Base-by-base conservation (phyloP, 1,140 invertebrate species). In the Drosophila funebris region DNA sequence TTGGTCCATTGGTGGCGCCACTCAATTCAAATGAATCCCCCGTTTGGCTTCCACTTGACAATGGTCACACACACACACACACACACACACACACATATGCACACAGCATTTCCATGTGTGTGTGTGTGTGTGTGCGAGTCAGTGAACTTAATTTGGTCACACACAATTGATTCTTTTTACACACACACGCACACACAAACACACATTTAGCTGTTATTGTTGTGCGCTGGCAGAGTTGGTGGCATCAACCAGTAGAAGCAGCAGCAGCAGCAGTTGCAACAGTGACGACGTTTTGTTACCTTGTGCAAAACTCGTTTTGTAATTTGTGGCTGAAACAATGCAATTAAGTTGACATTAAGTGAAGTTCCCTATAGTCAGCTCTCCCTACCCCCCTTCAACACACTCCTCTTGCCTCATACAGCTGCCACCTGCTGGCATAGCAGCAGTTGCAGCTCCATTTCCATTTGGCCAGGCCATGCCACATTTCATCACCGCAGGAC, bases 91-190 rank as follows among this genome's bases (percentile, higher is more conserved):
- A 24, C 6, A 11, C 20, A 37, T 16, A 14, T 20, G 5, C 36
- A 27, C 33, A 39, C 13, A 33, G 11, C 20, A 5, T 43, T 24
- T n/a, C 39, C 18, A 50, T 50, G 39, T 39, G n/a, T 36, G 33
- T 36, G 33, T 39, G 36, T 0, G 66, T 50, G 74, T 48, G 63
- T 37, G 44, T 69, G 57, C 44, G 70, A 79, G 81, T 80, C 80
- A 80, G 76, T 85, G 81, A 85, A 85, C 81, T 85, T 85, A 85
- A 85, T 85, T 85, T 85, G 81, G 81, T 85, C 81, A 85, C 81
- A 85, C 81, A 85, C 81, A 85, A 85, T 85, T 85, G 81, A 85
- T 85, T 85, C 81, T 85, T 85, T 85, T 85, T n/a, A n/a, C n/a
- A 85, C 77, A 46, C 68, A 73, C 83, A 70, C 70, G 58, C 74